Conservation (phyloP, 2,888 invertebrate species). For the Tetropium fuscum region DNA sequence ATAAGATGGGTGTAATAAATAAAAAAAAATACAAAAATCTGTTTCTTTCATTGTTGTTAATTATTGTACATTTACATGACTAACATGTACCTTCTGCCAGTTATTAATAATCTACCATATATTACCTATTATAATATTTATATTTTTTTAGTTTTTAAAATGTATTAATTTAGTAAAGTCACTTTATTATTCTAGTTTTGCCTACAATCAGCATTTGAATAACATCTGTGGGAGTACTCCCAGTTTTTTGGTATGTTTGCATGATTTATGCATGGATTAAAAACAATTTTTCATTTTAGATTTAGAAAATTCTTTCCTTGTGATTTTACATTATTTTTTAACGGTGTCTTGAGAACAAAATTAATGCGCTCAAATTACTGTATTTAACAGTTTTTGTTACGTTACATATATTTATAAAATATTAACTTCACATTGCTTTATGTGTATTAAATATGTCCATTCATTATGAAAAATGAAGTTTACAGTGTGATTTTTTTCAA, state of each 20-base stretch:
- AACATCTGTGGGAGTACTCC: slow-evolving; percentile 40
- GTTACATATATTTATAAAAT: slow-evolving; percentile 5
- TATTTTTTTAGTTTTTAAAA: slow-evolving; percentile 4
- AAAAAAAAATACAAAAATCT: too few relatives aligned
- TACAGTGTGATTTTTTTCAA: slow-evolving; percentile 22
- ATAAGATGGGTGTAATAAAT: too few relatives aligned
- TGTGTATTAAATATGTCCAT: slow-evolving; percentile 3
- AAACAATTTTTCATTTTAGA: slow-evolving; percentile 18
- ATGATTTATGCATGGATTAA: slow-evolving; percentile 26
- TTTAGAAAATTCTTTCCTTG: slow-evolving; percentile 17
- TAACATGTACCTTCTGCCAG: too few relatives aligned
- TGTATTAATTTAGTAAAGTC: slow-evolving; percentile 42
- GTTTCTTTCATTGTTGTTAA: too few relatives aligned
- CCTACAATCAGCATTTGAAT: slow-evolving; percentile 64
- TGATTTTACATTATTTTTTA: background rate
- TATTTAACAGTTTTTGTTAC: slow-evolving; percentile 3
- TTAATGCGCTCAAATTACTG: background rate
- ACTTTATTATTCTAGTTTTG: slow-evolving; percentile 62
- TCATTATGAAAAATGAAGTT: slow-evolving; percentile 18
- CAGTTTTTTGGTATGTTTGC: slow-evolving; percentile 55
- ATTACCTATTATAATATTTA: too few relatives aligned
- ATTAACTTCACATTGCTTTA: slow-evolving; percentile 22
- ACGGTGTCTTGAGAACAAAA: too few relatives aligned
- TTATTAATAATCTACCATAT: too few relatives aligned
- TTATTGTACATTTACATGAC: too few relatives aligned